These are phyloP conservation scores for Drosophila rubida DNA, from an alignment of 2,888 invertebrate genomes.

Conservation along the genomic window DNA sequence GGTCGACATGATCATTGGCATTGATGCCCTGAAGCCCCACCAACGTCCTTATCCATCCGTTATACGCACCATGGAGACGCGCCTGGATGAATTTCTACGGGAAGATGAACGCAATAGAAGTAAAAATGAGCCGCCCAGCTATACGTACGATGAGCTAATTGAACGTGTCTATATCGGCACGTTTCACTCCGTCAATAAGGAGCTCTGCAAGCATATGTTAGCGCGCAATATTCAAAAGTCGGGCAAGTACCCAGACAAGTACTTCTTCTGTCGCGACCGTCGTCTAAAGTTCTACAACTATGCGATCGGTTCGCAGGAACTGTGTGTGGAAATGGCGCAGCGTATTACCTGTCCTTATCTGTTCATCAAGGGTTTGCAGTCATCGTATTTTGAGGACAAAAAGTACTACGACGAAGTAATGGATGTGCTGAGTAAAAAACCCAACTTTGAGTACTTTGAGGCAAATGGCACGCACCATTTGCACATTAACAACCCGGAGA, in stretches of 20 bases:
- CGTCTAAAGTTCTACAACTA: conserved; percentile 86
- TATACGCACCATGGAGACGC: conserved; percentile 83
- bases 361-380: conserved; percentile 87
- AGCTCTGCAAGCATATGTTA: conserved; percentile 86
- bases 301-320: conserved; percentile 84
- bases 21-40: conserved; percentile 83
- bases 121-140: conserved; percentile 87
- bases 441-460: conserved; percentile 87
- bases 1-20: conserved; percentile 83
- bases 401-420: conserved; percentile 87
- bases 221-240: conserved; percentile 87
- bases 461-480: conserved; percentile 90
- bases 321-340: conserved; percentile 86
- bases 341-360: conserved; percentile 88
- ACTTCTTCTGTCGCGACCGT: conserved; percentile 88
- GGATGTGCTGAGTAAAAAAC: conserved; percentile 86
- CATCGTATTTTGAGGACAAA: conserved; percentile 86
- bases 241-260: conserved; percentile 86
- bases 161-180: conserved; percentile 87
- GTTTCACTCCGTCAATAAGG: conserved; percentile 86
- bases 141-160: conserved; percentile 88
- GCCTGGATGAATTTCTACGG: conserved; percentile 85
- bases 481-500: conserved; percentile 89
- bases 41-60: conserved; percentile 75
- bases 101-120: conserved; percentile 84